Percentiles rank a stretch among this genome's conserved stretches.
phyloP scores from a whole-genome alignment of 2,797 vertebrate genomes.

The Gallinago solitaria region DNA sequence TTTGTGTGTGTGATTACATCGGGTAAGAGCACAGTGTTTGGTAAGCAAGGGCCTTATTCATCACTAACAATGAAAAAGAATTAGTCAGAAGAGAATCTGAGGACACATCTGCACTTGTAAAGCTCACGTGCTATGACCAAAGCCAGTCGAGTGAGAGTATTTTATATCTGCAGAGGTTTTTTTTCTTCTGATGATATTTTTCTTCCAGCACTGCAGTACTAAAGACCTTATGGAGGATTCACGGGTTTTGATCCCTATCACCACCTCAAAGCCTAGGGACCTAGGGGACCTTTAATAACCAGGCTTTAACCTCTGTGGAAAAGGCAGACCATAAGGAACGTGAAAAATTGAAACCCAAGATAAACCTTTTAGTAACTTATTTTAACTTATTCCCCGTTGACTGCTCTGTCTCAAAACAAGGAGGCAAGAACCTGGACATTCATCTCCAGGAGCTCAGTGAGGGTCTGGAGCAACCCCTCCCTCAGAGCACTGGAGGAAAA shows the following conservation, averaged over 20 bases:
- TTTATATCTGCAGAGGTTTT: background rate
- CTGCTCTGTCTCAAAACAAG: background rate
- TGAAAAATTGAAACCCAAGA: background rate
- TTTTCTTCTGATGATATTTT: background rate
- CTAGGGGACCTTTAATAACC: background rate
- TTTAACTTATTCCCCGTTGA: background rate
- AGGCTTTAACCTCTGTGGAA: background rate
- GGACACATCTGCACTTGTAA: background rate
- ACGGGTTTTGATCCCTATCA: background rate
- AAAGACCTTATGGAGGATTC: background rate
- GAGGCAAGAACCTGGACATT: background rate
- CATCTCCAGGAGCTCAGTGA: background rate
- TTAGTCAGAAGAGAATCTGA: background rate
- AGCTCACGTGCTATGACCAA: background rate
- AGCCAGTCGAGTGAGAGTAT: background rate
- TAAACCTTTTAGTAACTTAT: background rate
- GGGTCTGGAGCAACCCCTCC: background rate
- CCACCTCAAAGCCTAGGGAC: background rate
- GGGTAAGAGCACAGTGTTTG: background rate
- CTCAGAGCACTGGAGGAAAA: background rate
- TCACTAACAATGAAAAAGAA: background rate
- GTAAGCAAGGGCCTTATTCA: background rate
- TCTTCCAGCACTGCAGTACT: background rate
- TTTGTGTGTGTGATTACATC: background rate
- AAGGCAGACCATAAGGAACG: background rate